Conservation (phyloP, 2,113 vertebrate species). For the Paralichthys olivaceus region DNA sequence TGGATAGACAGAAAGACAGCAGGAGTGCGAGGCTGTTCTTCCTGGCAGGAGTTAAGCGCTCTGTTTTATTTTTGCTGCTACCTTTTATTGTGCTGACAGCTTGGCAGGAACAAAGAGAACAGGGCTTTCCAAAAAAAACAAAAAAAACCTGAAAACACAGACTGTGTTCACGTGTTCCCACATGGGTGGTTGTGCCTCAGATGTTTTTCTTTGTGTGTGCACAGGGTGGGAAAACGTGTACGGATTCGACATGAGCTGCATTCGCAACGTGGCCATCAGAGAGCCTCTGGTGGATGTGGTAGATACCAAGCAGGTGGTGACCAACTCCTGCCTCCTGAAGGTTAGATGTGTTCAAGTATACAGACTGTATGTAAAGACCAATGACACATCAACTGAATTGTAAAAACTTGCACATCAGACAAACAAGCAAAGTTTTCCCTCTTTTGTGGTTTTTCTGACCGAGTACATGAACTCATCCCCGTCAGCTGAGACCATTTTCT, state of each 20-base stretch:
- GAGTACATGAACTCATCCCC: not conserved
- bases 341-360: slow-evolving; percentile 65
- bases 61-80: slow-evolving; percentile 35
- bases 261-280: slow-evolving; percentile 97
- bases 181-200: not conserved
- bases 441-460: not conserved
- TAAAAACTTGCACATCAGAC: too few relatives aligned
- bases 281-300: slow-evolving; percentile 98
- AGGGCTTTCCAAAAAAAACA: slow-evolving; percentile 3
- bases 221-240: slow-evolving; percentile 99
- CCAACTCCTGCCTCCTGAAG: slow-evolving; percentile 97
- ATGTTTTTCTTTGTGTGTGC: not conserved
- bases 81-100: slow-evolving; percentile 23
- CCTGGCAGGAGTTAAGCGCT: slow-evolving; percentile 45
- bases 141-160: not conserved
- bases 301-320: slow-evolving; percentile 98
- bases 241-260: slow-evolving; percentile 99
- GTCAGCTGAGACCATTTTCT: slow-evolving; percentile 18
- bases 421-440: not conserved
- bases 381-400: too few relatives aligned
- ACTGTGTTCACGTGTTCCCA: not conserved
- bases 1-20: slow-evolving; percentile 50
- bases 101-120: slow-evolving; percentile 34
- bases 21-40: slow-evolving; percentile 5
- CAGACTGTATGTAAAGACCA: too few relatives aligned